These are phyloP conservation scores for Melanerpes formicivorus DNA, from an alignment of 2,113 vertebrate species.

Conservation along the genomic window DNA sequence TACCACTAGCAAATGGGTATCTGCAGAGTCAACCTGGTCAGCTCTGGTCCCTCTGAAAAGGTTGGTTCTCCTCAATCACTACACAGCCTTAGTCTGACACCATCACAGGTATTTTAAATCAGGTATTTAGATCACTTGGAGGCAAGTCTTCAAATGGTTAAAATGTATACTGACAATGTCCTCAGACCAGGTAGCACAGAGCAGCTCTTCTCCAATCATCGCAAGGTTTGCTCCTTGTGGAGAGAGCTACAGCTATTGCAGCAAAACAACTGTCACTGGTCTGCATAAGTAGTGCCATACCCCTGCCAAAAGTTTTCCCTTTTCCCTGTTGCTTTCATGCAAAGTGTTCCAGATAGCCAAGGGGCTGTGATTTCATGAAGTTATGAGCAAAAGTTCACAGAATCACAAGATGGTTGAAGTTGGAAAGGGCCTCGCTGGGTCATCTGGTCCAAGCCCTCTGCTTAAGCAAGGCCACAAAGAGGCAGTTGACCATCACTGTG, in stretches of 20 bases:
- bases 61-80: neutral
- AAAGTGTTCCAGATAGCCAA: neutral
- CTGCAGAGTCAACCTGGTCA: neutral
- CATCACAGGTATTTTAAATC: neutral
- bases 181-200: neutral
- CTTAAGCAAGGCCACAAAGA: neutral
- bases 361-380: neutral
- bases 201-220: neutral
- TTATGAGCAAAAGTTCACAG: neutral
- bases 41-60: neutral
- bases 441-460: neutral
- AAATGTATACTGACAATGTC: neutral
- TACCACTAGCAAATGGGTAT: neutral
- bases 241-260: neutral
- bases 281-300: rapidly evolving
- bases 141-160: neutral
- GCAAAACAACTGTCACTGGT: neutral
- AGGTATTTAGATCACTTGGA: neutral
- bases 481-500: rapidly evolving
- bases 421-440: neutral
- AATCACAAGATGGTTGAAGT: neutral
- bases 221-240: neutral
- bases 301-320: neutral
- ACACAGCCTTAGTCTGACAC: neutral
- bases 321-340: neutral